Evolutionary conservation across 2,113 vertebrate species (phyloP), one percentile per base, ranked within the genome.

Genomic region (Plecotus auritus): DNA sequence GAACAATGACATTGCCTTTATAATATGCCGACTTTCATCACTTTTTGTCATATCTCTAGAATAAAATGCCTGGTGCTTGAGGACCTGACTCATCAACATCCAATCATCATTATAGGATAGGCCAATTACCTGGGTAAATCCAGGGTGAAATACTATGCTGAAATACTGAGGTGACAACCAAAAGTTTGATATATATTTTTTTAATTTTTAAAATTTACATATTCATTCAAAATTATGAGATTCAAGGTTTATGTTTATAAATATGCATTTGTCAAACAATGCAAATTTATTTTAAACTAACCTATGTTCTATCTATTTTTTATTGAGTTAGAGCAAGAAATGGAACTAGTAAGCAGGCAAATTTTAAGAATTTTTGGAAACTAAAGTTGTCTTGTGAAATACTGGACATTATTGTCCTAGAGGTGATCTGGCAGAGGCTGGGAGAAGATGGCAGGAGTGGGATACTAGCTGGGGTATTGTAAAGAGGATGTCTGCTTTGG

Each of bases 21-120:
- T 95, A 96, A 76, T 28, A 93, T 49, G 96, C 78, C 97, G 95
- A 98, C 97, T 96, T 96, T 93, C 40, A 35, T 97, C 92, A 93
- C 59, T 87, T 95, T 64, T 83, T 98, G 96, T 96, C 93, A 96
- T 93, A 88, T 66, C 32, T 32, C 92, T 96, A 72, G 91, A 96
- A 93, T 85, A 95, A 96, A 94, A 78, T 67, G 77, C 30, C 56
- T 23, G 2, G 42, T 0, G 1, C 32, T 88, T 88, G 72, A 81
- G 81, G 73, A 95, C 77, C 85, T 97, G 95, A 97, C 84, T 97
- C 74, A 93, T 51, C 49, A 93, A 64, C n/a, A 91, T 96, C 85
- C 95, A 96, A 94, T 97, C 91, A 96, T 88, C 80, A 51, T 95
- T 94, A n/a, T n/a, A 90, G 17, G 84, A 96, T 67, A 76, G 2